Percentiles rank a stretch among this genome's conserved stretches.
These are phyloP conservation scores for Melinaea menophilus DNA, from an alignment of 2,888 invertebrate species.

Conservation along the genomic window DNA sequence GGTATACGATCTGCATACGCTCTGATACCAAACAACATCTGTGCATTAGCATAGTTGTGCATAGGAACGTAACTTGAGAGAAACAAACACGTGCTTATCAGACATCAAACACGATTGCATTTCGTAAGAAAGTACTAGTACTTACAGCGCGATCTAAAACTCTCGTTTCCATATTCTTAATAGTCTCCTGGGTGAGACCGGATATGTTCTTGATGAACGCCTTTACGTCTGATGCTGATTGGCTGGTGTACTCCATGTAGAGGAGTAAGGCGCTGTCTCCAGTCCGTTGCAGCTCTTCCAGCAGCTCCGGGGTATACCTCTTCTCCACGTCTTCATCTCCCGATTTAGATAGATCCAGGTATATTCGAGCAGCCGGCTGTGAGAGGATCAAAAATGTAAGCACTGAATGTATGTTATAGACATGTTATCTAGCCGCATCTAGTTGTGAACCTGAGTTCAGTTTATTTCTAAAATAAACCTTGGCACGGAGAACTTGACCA, in stretches of 20 bases:
- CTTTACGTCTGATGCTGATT: constrained; percentile 51
- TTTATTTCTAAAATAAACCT: constrained; percentile 20
- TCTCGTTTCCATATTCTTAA: constrained; percentile 32
- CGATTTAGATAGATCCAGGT: constrained; percentile 39
- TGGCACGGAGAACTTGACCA: constrained; percentile 15
- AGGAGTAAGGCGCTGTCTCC: constrained; percentile 54
- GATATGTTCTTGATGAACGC: constrained; percentile 53
- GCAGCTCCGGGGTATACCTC: constrained; percentile 48
- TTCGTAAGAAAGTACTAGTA: too few relatives aligned
- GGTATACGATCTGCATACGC: too few relatives aligned
- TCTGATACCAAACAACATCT: too few relatives aligned
- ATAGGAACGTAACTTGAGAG: too few relatives aligned
- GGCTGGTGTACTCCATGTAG: constrained; percentile 58
- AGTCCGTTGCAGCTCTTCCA: constrained; percentile 44
- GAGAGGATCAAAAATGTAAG: constrained; percentile 14
- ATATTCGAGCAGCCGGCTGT: constrained; percentile 37
- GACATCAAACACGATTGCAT: too few relatives aligned
- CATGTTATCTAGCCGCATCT: neutral
- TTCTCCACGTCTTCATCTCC: constrained; percentile 43
- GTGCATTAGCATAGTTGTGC: too few relatives aligned
- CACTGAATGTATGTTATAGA: neutral
- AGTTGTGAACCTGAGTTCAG: too few relatives aligned
- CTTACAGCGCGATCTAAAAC: constrained; percentile 44
- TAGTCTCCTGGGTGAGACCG: constrained; percentile 41
- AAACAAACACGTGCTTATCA: too few relatives aligned